Evolutionary conservation across 1,140 invertebrate species (phyloP), one percentile per base, ranked within the genome.

Genomic region (Hylyphantes graminicola): DNA sequence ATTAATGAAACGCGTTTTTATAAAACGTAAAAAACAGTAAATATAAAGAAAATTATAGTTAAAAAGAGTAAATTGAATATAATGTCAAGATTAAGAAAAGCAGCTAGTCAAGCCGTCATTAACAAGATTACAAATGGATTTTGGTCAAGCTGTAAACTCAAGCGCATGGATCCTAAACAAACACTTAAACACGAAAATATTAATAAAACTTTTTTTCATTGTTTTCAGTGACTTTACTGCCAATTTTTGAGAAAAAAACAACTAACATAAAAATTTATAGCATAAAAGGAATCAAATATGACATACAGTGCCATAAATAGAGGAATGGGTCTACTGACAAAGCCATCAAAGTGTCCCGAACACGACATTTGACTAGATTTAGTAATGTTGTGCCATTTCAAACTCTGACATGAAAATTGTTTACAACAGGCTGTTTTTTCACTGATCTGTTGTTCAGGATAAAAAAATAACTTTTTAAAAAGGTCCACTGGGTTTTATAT

Each of bases 401-500:
- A 63, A 61, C 67, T 80, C 48, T 70, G 65, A 70, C 67, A 55
- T 8, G 55, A 73, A 35, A 73, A 70, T 73, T 73, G 79, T 81
- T 80, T 81, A 81, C 64, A 63, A 53, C 79, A 15, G 21, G 10
- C 15, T 63, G 67, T 73, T 81, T 73, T 81, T 81, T 54, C 79
- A 65, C 77, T 70, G 63, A 80, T 81, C 68, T 67, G 54, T 81
- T 81, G 53, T 53, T 61, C 72, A 61, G 50, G 68, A 63, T 63
- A 73, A 81, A 81, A 81, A 63, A 72, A 54, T 13, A 10, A 15
- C 21, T 51, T 80, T 80, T 54, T 10, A 68, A 8, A 68, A 7
- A 73, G 67, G 54, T 81, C 51, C 48, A 73, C 48, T 81, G 67
- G 73, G 65, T 81, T 81, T 81, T 81, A 81, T 81, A 81, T 73